Evolutionary conservation across 2,888 invertebrate genomes (phyloP), one percentile per base, ranked within the genome.

Genomic region (Bellardia bayeri): DNA sequence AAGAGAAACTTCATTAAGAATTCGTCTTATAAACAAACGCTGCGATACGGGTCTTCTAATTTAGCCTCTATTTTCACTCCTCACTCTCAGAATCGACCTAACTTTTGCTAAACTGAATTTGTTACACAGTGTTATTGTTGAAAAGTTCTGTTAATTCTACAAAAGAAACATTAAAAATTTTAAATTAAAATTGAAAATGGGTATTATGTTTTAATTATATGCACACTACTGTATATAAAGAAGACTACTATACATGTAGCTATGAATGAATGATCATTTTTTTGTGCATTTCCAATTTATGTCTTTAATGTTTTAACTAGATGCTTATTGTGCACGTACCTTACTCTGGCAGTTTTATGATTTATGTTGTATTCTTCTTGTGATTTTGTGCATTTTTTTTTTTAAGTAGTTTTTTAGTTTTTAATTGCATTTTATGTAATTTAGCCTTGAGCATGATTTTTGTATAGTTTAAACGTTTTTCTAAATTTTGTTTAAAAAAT

Each of bases 401-500:
- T 66, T 30, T 5, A 23, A 5, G 9, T 8, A 16, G 23, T 51
- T 75, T 82, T 16, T 76, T 49, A 30, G 63, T 75, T 68, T 86
- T 54, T 86, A 82, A 86, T 86, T 82, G 86, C 74, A 82, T 37
- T 82, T 86, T 58, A 81, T 81, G 64, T 80, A 82, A 86, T 74
- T 86, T 75, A 82, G 86, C 86, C 86, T 86, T 86, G 82, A 86
- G 86, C 86, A 86, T 86, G 75, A 82, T 74, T 86, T 86, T 81
- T 75, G 71, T 58, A 64, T 33, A 63, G 58, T 66, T 33, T 71
- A 61, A 81, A 72, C 37, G 30, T 72, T 72, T 69, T 64, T 61
- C 40, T 16, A n/a, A 37, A 71, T 23, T 56, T 1, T 23, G 3
- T 6, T 3, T 16, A 9, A 11, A 54, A 54, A 54, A 63, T 49